Base-by-base conservation (phyloP, 2,888 invertebrate species). In the Euplagia quadripunctaria region DNA sequence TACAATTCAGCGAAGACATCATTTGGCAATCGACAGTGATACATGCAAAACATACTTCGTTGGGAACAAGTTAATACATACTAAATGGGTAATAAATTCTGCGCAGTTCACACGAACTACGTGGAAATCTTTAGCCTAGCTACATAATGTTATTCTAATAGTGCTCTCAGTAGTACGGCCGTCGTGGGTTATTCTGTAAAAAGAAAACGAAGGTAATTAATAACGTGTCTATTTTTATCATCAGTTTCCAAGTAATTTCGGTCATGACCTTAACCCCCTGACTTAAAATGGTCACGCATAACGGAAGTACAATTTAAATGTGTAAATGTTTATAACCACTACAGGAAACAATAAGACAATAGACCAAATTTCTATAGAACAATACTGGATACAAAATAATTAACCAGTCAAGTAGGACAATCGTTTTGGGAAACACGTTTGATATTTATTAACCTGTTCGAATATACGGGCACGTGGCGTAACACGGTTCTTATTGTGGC, bases 151-250 rank as follows among this genome's bases (percentile, higher is more conserved):
- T 46, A 64, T 51, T 52, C 17, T 68, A 8, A 65, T 70, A n/a
- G 51, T 81, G 72, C 79, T 79, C 78, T 95, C 94, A 98, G 92
- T 98, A 98, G 91, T 98, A 98, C 8, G 98, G 98, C 92, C 98
- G 96, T 80, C 98, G 96, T 42, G 98, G 98, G 94, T 98, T 98
- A 90, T 98, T 98, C 98, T 98, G 96, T 68, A 97, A 97, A 89
- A 87, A 90, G 91, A 86, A 81, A 83, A 77, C 5, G 42, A 55
- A n/a, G 4, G n/a, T 58, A 20, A 58, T 58, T 20, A 58, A 12
- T 58, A 12, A 11, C 9, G 12, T 55, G 55, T 52, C 3, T 17
- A 17, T 52, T 52, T 17, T n/a, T 58, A 20, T 20, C 20, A 58
- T 58, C 12, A 31, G 4, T 58, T 58, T 58, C 4, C 20, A 20